phyloP scores from a whole-genome alignment of 2,888 invertebrate genomes.

The Apotomis capreana region DNA sequence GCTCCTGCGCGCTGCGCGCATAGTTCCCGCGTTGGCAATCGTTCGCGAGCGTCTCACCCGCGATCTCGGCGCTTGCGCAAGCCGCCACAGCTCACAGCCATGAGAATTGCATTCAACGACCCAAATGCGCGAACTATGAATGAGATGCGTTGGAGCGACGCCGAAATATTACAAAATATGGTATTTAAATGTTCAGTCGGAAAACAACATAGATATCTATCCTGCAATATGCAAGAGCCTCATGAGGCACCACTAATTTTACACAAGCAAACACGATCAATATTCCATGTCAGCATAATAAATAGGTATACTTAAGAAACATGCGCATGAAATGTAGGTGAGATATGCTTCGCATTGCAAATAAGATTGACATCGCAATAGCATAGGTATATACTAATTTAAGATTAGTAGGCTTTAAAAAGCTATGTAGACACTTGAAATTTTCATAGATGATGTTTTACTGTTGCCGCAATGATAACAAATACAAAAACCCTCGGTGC shows the following conservation, averaged over 20 bases:
- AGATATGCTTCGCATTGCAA: too few species aligned
- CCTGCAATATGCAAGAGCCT: not conserved
- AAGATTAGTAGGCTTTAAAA: too few species aligned
- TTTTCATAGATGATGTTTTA: too few species aligned
- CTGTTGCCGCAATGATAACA: too few species aligned
- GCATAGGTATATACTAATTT: too few species aligned
- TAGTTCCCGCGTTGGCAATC: conserved; percentile 16
- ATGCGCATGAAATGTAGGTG: too few species aligned
- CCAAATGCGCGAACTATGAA: conserved; percentile 21
- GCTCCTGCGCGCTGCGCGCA: conserved; percentile 23
- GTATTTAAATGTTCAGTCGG: not conserved
- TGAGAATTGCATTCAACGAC: conserved; percentile 31
- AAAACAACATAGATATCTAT: not conserved
- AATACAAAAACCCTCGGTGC: too few species aligned
- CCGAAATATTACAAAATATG: conserved; percentile 6
- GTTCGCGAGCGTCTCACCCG: conserved; percentile 8
- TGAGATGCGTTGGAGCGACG: conserved; percentile 10
- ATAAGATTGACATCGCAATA: too few species aligned
- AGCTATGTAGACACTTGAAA: too few species aligned
- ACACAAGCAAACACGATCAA: not conserved
- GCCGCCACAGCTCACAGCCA: not conserved
- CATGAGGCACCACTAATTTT: too few species aligned
- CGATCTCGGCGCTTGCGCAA: conserved; percentile 35
- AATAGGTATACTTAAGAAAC: too few species aligned
- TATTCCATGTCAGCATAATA: not conserved